phyloP scores from a whole-genome alignment of 1,140 invertebrate genomes.

The Eriosoma lanigerum region DNA sequence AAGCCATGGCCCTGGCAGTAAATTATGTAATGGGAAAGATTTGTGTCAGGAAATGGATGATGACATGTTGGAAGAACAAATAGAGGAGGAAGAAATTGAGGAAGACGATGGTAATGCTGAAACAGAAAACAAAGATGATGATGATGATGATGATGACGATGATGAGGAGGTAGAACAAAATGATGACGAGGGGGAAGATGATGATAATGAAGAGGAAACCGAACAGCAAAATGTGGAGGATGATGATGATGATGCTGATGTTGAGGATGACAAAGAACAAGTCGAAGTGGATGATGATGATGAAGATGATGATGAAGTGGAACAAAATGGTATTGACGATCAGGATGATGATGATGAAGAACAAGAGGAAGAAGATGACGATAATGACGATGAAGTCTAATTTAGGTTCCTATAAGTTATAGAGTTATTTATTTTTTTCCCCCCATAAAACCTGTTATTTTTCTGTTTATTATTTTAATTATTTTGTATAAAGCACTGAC shows the following conservation, averaged over 20 bases:
- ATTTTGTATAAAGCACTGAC: background rate
- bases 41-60: slow-evolving; percentile 48
- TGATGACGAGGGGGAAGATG: slow-evolving; percentile 31
- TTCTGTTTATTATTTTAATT: too few relatives aligned
- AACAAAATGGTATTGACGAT: slow-evolving; percentile 1
- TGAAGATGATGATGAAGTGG: background rate
- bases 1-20: slow-evolving; percentile 21
- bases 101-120: slow-evolving; percentile 20
- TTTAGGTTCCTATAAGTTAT: slow-evolving; percentile 41
- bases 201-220: slow-evolving; percentile 46
- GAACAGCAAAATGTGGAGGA: slow-evolving; percentile 31
- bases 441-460: slow-evolving; percentile 9
- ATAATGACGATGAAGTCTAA: slow-evolving; percentile 24
- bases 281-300: slow-evolving; percentile 6
- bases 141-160: slow-evolving; percentile 42
- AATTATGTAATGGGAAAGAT: slow-evolving; percentile 41
- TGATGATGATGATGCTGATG: slow-evolving; percentile 27
- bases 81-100: slow-evolving; percentile 26
- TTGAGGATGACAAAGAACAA: slow-evolving; percentile 27
- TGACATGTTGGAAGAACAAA: slow-evolving; percentile 37
- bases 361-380: background rate
- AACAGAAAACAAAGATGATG: slow-evolving; percentile 17
- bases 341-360: slow-evolving; percentile 5
- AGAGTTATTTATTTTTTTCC: background rate
- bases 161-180: slow-evolving; percentile 42